phyloP scores from a whole-genome alignment of 2,888 invertebrate genomes.

The Limnephilus rhombicus region DNA sequence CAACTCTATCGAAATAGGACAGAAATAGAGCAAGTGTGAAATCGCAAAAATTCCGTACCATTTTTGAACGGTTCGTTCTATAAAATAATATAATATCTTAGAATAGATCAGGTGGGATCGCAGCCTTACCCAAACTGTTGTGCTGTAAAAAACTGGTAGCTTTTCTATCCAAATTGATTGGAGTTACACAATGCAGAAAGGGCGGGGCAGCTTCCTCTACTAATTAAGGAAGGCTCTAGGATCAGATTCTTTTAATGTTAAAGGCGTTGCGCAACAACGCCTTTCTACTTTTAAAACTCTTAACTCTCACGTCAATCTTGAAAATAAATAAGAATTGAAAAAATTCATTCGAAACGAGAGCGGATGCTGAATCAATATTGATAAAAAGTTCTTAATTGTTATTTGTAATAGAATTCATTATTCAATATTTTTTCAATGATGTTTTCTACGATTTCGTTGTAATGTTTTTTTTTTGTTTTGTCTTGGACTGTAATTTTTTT shows the following conservation, averaged over 20 bases:
- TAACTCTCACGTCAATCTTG: constrained; percentile 34
- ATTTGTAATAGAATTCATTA: background rate
- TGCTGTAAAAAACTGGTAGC: background rate
- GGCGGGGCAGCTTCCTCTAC: constrained; percentile 67
- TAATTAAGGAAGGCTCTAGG: constrained; percentile 67
- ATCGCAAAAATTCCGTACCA: too few species aligned
- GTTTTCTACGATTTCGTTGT: background rate
- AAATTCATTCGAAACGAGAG: constrained; percentile 22
- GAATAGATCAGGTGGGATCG: too few species aligned
- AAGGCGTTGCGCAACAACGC: constrained; percentile 41
- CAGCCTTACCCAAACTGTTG: background rate
- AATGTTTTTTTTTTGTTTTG: background rate
- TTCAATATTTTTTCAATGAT: background rate
- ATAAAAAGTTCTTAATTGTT: constrained; percentile 1
- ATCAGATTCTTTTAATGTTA: constrained; percentile 61
- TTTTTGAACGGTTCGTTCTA: too few species aligned
- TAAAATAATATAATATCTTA: too few species aligned
- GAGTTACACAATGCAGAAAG: constrained; percentile 28
- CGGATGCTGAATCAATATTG: constrained; percentile 27
- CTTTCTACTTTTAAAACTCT: background rate
- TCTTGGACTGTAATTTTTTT: background rate
- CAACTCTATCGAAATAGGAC: too few species aligned
- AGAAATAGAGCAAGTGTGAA: too few species aligned
- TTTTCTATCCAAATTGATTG: constrained; percentile 5
- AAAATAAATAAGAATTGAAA: constrained; percentile 49